These are phyloP conservation scores for Aleiodes leptofemur DNA, from an alignment of 2,888 invertebrate genomes.

Conservation along the genomic window DNA sequence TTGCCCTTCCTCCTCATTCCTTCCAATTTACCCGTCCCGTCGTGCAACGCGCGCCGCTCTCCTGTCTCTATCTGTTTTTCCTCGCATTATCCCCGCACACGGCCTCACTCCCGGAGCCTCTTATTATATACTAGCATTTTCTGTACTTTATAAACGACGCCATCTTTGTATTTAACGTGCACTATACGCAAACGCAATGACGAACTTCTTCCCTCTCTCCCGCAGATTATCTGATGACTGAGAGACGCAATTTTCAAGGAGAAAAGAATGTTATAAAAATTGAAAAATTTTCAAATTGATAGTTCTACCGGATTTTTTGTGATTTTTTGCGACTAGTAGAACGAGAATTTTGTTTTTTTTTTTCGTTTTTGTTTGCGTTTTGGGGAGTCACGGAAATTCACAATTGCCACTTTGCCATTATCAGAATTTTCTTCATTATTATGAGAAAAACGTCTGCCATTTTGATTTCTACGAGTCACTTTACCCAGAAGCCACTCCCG, in stretches of 20 bases:
- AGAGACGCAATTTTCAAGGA: not conserved
- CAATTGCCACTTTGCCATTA: slow-evolving; percentile 27
- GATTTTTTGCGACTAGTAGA: not conserved
- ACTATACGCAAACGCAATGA: slow-evolving; percentile 47
- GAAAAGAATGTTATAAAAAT: not conserved
- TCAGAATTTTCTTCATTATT: slow-evolving; percentile 40
- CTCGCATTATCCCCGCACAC: slow-evolving; percentile 4
- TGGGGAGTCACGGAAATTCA: slow-evolving; percentile 49
- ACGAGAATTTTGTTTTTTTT: not conserved
- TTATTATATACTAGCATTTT: not conserved
- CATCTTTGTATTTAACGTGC: not conserved
- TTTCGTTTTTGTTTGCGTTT: not conserved
- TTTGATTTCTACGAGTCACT: slow-evolving; percentile 63
- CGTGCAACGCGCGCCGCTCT: slow-evolving; percentile 67
- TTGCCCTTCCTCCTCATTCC: slow-evolving; percentile 56
- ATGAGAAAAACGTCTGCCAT: slow-evolving; percentile 57
- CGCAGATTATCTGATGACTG: slow-evolving; percentile 3
- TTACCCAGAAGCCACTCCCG: slow-evolving; percentile 65
- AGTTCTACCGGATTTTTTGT: slow-evolving; percentile 29
- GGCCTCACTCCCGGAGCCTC: not conserved
- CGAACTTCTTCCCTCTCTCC: not conserved
- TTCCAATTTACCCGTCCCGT: slow-evolving; percentile 56
- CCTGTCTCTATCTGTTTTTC: slow-evolving; percentile 34
- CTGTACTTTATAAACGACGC: slow-evolving; percentile 5
- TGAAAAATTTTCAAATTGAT: not conserved